A percentile compares a stretch with the other conserved stretches of the same genome.
Evolutionary conservation across 1,140 invertebrate genomes (phyloP).

Genomic region (Solen grandis): DNA sequence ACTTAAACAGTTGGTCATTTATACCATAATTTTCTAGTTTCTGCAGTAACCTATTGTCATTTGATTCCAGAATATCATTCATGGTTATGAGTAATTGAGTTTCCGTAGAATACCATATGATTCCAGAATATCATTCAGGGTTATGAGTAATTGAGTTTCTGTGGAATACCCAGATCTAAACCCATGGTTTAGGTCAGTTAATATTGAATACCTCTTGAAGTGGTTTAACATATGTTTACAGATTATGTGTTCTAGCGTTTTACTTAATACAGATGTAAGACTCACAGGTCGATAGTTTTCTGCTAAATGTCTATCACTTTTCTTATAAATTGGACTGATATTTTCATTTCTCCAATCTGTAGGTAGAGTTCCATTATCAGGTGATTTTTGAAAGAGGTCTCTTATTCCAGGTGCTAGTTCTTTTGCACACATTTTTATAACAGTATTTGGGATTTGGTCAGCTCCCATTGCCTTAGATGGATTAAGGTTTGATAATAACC

Average conservation of each 20-base stretch:
- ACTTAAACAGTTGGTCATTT: no score
- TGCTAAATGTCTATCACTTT: constrained; percentile 40
- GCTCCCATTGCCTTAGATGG: constrained; percentile 1
- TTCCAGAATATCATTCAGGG: no score
- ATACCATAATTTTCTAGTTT: no score
- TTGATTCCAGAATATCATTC: no score
- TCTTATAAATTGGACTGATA: constrained; percentile 39
- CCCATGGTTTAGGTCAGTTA: no score
- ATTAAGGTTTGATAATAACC: background rate
- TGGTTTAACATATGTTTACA: constrained; percentile 45
- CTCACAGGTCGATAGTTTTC: constrained; percentile 50
- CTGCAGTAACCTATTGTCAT: no score
- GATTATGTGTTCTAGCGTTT: constrained; percentile 51
- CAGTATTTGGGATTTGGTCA: constrained; percentile 16
- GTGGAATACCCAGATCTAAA: constrained; percentile 8
- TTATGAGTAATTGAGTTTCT: constrained; percentile 22
- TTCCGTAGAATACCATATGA: no score
- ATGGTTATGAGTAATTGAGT: no score
- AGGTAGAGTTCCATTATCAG: constrained; percentile 17
- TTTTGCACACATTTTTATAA: constrained; percentile 18
- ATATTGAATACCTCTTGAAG: constrained; percentile 28
- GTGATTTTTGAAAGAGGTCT: constrained; percentile 1
- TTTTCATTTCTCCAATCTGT: constrained; percentile 32
- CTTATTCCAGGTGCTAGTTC: background rate
- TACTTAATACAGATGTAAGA: constrained; percentile 37